These are phyloP conservation scores for Ovibos moschatus DNA, from an alignment of 2,113 vertebrate species.

Conservation along the genomic window DNA sequence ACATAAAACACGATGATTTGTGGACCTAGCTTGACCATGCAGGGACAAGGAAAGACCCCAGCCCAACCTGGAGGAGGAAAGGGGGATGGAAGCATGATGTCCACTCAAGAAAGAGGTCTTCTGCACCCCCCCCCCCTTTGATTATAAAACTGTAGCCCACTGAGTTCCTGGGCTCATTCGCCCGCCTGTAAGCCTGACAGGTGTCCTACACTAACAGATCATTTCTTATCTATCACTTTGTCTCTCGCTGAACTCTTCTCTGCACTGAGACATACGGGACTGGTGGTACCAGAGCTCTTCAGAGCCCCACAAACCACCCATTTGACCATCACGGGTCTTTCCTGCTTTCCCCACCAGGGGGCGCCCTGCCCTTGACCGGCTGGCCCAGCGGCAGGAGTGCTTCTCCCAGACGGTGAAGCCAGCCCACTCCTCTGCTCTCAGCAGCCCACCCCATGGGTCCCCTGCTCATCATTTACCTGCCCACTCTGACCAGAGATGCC, in stretches of 20 bases:
- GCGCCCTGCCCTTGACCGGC: no score
- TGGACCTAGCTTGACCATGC: not conserved
- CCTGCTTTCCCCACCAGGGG: not conserved
- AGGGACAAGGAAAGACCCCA: not conserved
- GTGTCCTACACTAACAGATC: accelerated
- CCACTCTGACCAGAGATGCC: not conserved
- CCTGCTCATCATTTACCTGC: not conserved
- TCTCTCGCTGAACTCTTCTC: not conserved
- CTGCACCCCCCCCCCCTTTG: not conserved
- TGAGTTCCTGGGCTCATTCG: not conserved
- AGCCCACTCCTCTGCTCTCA: not conserved
- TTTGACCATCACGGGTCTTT: not conserved
- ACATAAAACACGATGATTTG: not conserved
- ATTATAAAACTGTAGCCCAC: not conserved
- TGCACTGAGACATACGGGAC: not conserved
- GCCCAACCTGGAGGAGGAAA: not conserved
- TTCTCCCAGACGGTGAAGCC: not conserved
- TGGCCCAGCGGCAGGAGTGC: accelerated
- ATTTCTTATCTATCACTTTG: not conserved
- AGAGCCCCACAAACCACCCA: not conserved
- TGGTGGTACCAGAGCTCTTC: not conserved
- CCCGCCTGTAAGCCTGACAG: not conserved
- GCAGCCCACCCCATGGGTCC: not conserved
- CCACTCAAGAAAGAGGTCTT: not conserved
- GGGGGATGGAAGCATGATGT: not conserved